These are phyloP conservation scores for Petrocephalus zakoni DNA, from an alignment of 2,113 vertebrate genomes.

Conservation along the genomic window DNA sequence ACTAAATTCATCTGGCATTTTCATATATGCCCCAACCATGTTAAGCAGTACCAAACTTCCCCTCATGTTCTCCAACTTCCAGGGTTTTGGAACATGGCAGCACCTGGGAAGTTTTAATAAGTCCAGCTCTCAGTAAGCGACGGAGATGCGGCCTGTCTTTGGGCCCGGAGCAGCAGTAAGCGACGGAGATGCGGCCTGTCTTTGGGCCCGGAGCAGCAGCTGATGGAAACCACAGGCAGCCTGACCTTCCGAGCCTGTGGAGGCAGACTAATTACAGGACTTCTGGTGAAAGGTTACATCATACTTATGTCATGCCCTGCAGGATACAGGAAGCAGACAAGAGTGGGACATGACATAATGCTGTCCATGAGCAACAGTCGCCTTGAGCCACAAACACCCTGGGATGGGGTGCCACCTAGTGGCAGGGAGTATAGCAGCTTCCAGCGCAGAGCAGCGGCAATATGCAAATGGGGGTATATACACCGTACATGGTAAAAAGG, in stretches of 20 bases:
- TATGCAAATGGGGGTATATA: not conserved
- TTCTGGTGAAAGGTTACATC: not conserved
- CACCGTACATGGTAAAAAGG: not conserved
- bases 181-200: too few relatives aligned
- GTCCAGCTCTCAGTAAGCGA: too few relatives aligned
- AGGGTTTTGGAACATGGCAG: too few relatives aligned
- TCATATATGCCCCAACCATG: not conserved
- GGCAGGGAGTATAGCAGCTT: not conserved
- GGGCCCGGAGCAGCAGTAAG: too few relatives aligned
- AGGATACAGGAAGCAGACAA: not conserved
- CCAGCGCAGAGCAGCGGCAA: not conserved
- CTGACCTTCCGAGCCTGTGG: not conserved
- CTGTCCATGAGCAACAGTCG: not conserved
- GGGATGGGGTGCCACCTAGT: not conserved
- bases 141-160: too few relatives aligned
- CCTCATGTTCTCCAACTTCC: too few relatives aligned
- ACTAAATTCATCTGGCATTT: not conserved
- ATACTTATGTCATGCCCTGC: not conserved
- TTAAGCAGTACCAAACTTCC: too few relatives aligned
- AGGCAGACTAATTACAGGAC: not conserved
- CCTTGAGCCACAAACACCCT: not conserved
- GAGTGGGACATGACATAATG: not conserved
- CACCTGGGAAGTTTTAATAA: too few relatives aligned
- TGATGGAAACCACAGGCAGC: not conserved
- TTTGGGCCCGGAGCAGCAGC: not conserved